Evolutionary conservation across 1,140 invertebrate species (phyloP), one percentile per base, ranked within the genome.

Genomic region (Panulirus ornatus): DNA sequence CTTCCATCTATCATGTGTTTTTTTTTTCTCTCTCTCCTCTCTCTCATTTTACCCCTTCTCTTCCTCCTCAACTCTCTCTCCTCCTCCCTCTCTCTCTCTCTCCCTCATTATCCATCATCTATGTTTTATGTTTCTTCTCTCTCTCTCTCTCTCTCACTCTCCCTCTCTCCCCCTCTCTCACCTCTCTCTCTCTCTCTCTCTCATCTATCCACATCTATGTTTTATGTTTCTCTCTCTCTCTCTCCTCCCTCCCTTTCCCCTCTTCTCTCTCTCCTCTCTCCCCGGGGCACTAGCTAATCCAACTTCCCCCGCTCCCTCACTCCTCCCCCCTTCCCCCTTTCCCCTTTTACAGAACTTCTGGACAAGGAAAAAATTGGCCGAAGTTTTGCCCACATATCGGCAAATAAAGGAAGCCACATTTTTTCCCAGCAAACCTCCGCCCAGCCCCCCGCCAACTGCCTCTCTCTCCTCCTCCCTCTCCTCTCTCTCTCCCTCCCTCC

Each of bases 321-420:
- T 44, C 38, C 47, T 54, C 44, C 30, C n/a, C 19, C 78, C 38
- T 38, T 42, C 38, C 27, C 38, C 27, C 38, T 42, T 27, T 42
- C 36, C 44, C 16, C 44, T 44, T 42, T 44, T 42, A n/a, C 22
- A 14, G 3, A 38, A 34, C 27, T 38, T 73, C 70, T 34, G 2
- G 22, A 40, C 27, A 16, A 42, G 3, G 22, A 66, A 42, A 76
- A 38, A n/a, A 76, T 40, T 76, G 38, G 73, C 73, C 40, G 6
- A 40, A 76, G 42, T 34, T 76, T 76, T 76, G 40, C 34, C 42
- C 73, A n/a, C 22, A 11, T 42, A 38, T 76, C 73, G 44, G 38
- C 42, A 76, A 76, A 76, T 76, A 76, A 76, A 76, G 73, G 73
- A 42, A 76, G 42, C 42, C 36, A 40, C 11, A 44, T n/a, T 22